Conservation (phyloP, 2,888 invertebrate species). For the Cataglyphis albicans region DNA sequence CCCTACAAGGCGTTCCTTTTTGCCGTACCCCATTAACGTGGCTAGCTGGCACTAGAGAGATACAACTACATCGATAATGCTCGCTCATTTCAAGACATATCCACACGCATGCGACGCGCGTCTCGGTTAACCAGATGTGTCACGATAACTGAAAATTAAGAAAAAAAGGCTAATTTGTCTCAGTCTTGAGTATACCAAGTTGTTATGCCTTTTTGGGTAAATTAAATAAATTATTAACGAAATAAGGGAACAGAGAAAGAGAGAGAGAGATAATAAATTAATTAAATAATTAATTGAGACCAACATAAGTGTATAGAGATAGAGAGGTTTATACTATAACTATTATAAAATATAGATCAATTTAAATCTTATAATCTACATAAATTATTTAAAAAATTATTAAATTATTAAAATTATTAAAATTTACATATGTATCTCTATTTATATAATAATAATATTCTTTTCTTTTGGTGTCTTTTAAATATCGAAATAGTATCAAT, state of each 20-base stretch:
- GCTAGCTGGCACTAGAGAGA: slow-evolving; percentile 28
- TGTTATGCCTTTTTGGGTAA: neutral
- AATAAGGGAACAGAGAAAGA: neutral
- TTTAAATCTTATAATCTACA: neutral
- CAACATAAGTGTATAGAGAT: neutral
- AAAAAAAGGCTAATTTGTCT: neutral
- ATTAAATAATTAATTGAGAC: neutral
- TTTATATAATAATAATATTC: neutral
- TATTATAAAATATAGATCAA: neutral
- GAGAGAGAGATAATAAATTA: neutral
- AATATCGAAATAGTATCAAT: neutral
- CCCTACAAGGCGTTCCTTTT: slow-evolving; percentile 58
- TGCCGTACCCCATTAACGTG: slow-evolving; percentile 61
- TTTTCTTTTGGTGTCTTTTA: no score
- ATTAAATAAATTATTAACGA: neutral
- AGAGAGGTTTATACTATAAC: neutral
- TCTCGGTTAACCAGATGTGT: neutral
- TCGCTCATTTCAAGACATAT: neutral
- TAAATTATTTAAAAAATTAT: neutral
- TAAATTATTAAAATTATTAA: no score
- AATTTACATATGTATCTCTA: no score
- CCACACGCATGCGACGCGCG: neutral
- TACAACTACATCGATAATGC: slow-evolving; percentile 12
- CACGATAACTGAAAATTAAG: neutral
- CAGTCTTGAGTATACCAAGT: neutral